Conservation (phyloP, 2,797 vertebrate species). For the Neomorphus geoffroyi region DNA sequence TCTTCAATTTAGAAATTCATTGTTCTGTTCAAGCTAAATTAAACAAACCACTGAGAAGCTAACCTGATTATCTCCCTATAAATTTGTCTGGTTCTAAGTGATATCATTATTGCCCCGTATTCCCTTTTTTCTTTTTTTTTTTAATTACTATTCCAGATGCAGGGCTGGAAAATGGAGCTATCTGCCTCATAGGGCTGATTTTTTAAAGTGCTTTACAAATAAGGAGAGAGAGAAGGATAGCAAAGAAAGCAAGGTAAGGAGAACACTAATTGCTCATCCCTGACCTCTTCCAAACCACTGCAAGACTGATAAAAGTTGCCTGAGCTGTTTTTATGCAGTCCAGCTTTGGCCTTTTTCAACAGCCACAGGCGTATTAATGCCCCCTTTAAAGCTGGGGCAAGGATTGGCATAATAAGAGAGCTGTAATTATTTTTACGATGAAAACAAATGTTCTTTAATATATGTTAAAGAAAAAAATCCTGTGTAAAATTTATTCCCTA, state of each 20-base stretch:
- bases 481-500: background rate
- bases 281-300: background rate
- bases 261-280: background rate
- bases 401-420: background rate
- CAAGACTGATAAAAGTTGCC: background rate
- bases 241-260: background rate
- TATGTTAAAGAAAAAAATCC: background rate
- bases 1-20: background rate
- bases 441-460: constrained; percentile 8
- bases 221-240: background rate
- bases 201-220: background rate
- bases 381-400: background rate
- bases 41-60: constrained; percentile 3
- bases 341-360: background rate
- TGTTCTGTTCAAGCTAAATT: background rate
- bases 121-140: accelerated
- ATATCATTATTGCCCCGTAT: background rate
- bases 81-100: background rate
- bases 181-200: background rate
- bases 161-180: background rate
- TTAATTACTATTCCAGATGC: background rate
- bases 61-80: background rate
- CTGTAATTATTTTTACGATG: background rate
- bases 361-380: background rate
- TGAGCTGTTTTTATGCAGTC: background rate